Conservation (phyloP, 2,113 vertebrate genomes). For the Peromyscus polionotus region DNA sequence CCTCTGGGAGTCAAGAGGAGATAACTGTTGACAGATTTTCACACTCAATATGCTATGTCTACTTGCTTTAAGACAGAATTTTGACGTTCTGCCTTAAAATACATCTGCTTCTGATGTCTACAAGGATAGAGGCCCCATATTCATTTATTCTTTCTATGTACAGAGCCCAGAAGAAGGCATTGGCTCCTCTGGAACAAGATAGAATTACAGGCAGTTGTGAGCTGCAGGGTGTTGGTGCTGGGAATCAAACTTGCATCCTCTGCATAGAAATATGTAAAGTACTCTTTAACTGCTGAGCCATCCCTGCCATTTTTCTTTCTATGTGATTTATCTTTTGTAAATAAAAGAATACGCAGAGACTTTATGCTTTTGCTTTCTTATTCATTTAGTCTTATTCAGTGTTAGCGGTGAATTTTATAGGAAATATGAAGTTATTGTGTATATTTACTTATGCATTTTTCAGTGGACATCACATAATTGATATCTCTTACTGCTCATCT, state of each 20-base stretch:
- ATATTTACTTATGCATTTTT: not conserved
- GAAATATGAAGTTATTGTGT: not conserved
- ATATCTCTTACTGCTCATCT: not conserved
- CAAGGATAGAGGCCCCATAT: not conserved
- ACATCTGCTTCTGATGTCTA: not conserved
- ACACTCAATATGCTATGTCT: not conserved
- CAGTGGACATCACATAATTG: not conserved
- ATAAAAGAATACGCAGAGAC: not conserved
- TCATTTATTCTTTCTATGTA: not conserved
- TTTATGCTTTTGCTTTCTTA: not conserved
- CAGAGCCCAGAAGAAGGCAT: not conserved
- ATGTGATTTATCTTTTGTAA: not conserved
- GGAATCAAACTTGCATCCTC: not conserved
- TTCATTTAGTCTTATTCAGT: not conserved
- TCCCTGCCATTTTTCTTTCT: not conserved
- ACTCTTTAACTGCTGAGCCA: not conserved
- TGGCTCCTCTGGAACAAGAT: not conserved
- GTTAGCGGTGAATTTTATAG: not conserved
- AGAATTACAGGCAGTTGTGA: not conserved
- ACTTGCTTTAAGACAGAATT: not conserved
- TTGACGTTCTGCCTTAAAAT: not conserved
- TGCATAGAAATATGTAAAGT: not conserved
- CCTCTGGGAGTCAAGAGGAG: not conserved
- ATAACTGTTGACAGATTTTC: not conserved
- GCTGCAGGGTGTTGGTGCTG: not conserved